Conservation (phyloP, 1,140 invertebrate species). For the Antheraea pernyi region DNA sequence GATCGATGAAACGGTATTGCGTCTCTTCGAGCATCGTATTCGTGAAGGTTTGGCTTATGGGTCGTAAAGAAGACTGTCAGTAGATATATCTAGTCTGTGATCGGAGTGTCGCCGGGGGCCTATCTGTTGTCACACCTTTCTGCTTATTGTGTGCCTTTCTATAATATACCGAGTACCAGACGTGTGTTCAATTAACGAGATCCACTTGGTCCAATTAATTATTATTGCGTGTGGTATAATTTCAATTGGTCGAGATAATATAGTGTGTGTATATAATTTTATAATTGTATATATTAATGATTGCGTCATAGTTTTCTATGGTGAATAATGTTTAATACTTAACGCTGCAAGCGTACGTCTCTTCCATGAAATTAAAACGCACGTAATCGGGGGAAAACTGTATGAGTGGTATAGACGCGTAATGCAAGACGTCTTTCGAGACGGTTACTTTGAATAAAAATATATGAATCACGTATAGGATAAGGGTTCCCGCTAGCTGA, state of each 20-base stretch:
- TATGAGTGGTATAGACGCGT: background rate
- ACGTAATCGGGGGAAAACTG: slow-evolving; percentile 11
- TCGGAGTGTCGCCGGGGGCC: slow-evolving; percentile 75
- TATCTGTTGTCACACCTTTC: slow-evolving; percentile 71
- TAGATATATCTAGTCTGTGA: slow-evolving; percentile 77
- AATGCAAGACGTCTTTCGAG: background rate
- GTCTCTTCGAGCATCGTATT: slow-evolving; percentile 42
- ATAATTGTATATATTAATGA: background rate
- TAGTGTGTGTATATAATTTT: background rate
- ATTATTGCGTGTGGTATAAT: background rate
- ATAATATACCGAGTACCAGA: slow-evolving; percentile 65
- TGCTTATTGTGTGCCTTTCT: slow-evolving; percentile 77
- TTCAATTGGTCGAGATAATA: background rate
- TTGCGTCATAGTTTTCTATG: background rate
- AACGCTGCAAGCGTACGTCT: background rate
- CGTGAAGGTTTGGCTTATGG: slow-evolving; percentile 57
- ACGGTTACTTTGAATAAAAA: background rate
- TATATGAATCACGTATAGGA: slow-evolving; percentile 17
- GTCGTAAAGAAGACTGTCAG: slow-evolving; percentile 72
- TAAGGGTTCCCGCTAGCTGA: slow-evolving; percentile 30
- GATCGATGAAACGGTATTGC: slow-evolving; percentile 29
- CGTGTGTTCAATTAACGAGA: slow-evolving; percentile 46
- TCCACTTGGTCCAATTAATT: slow-evolving; percentile 17
- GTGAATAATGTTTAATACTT: background rate
- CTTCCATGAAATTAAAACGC: background rate